These are phyloP conservation scores for Mylabris phalerata DNA, from an alignment of 1,140 invertebrate genomes.

Conservation along the genomic window DNA sequence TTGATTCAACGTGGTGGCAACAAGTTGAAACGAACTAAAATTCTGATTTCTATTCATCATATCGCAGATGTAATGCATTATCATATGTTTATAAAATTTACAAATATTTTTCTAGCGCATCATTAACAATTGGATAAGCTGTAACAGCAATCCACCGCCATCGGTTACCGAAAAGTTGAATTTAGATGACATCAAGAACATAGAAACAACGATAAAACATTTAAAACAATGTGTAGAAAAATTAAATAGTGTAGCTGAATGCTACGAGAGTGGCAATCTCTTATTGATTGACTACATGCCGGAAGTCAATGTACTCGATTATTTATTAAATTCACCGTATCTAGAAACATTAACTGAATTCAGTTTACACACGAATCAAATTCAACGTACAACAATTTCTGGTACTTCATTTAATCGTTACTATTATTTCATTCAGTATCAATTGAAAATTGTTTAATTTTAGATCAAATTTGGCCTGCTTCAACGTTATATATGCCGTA, in stretches of 20 bases:
- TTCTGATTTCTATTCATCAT: slow-evolving; percentile 10
- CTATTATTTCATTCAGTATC: too few species aligned
- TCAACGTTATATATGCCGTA: slow-evolving; percentile 26
- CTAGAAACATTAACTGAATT: background rate
- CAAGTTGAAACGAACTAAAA: background rate
- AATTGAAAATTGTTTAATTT: background rate
- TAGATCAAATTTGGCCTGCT: slow-evolving; percentile 28
- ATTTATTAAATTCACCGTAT: background rate
- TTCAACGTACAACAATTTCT: too few species aligned
- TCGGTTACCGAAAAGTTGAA: background rate
- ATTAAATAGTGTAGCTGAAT: too few species aligned
- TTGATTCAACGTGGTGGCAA: background rate
- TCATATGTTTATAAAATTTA: background rate
- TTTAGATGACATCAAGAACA: too few species aligned
- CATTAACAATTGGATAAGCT: slow-evolving; percentile 13
- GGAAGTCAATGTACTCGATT: background rate
- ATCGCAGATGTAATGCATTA: slow-evolving; percentile 3
- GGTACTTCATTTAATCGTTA: too few species aligned
- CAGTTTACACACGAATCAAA: too few species aligned
- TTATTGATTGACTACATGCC: background rate
- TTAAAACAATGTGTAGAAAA: too few species aligned
- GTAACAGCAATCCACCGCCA: slow-evolving; percentile 12
- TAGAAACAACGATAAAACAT: too few species aligned
- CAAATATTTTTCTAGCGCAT: slow-evolving; percentile 13
- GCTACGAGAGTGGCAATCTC: too few species aligned